Conservation (phyloP, 1,140 invertebrate genomes). For the Drosophila ogumai region DNA sequence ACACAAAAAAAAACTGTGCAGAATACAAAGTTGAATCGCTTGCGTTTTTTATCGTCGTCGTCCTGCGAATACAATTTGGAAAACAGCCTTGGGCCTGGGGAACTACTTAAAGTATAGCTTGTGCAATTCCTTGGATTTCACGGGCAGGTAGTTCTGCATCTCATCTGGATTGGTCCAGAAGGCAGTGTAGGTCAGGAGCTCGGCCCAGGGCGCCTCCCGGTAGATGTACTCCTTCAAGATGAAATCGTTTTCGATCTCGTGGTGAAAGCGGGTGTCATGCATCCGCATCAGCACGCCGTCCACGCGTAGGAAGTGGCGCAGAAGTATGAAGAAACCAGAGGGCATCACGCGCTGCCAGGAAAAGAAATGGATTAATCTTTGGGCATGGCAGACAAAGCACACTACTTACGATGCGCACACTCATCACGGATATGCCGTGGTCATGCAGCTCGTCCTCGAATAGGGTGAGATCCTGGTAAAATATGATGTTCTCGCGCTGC, state of each 20-base stretch:
- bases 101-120: constrained; percentile 85
- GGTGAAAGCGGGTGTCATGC: constrained; percentile 96
- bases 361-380: constrained; percentile 36
- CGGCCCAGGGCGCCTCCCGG: constrained; percentile 88
- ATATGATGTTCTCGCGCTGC: constrained; percentile 95
- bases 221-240: constrained; percentile 92
- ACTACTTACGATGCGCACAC: constrained; percentile 96
- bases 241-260: constrained; percentile 91
- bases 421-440: constrained; percentile 95
- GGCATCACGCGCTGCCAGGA: constrained; percentile 96
- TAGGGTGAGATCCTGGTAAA: constrained; percentile 96
- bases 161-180: constrained; percentile 87
- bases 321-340: constrained; percentile 94
- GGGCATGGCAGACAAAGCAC: background rate
- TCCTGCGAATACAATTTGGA: background rate
- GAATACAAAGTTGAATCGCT: background rate
- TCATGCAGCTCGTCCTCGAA: constrained; percentile 99
- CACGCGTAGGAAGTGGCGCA: constrained; percentile 96
- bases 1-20: background rate
- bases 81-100: background rate
- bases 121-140: constrained; percentile 84
- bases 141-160: constrained; percentile 86
- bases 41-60: too few species aligned
- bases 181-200: constrained; percentile 84
- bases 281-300: constrained; percentile 96